A percentile compares a stretch with the other conserved stretches of the same genome.
Conservation (phyloP, 2,797 vertebrate genomes). For the Jordanella pulchra region DNA sequence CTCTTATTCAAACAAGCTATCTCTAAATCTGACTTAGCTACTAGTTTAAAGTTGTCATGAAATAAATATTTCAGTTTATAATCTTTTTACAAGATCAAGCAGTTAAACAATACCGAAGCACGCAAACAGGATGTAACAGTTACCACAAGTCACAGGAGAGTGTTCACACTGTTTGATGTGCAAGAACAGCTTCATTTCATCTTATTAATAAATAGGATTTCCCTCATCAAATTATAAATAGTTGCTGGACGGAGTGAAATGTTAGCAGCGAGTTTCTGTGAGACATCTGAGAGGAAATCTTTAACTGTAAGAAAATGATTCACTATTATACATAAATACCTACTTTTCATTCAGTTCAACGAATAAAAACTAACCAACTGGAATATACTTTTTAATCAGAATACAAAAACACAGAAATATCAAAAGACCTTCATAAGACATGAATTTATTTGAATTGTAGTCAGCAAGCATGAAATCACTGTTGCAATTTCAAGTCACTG, state of each 20-base stretch:
- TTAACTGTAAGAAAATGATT: constrained; percentile 34
- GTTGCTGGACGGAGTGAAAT: neutral
- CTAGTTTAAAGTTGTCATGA: neutral
- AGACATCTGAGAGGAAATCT: constrained; percentile 18
- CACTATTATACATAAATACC: constrained; percentile 9
- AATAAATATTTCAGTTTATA: constrained; percentile 2
- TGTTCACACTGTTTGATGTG: neutral
- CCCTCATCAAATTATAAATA: constrained; percentile 3
- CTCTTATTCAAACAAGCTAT: neutral
- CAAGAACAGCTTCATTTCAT: neutral
- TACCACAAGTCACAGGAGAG: too few species aligned
- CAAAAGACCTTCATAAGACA: neutral
- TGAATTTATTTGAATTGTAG: constrained; percentile 1
- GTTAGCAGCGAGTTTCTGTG: constrained; percentile 16
- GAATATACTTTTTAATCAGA: neutral
- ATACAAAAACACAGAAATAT: neutral
- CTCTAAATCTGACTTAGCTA: too few species aligned
- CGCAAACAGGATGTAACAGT: neutral
- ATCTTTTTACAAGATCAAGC: neutral
- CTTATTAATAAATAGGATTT: neutral
- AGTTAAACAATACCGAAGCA: too few species aligned
- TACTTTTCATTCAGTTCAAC: neutral
- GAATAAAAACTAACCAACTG: neutral
- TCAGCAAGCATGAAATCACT: neutral
- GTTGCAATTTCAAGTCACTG: constrained; percentile 5